Evolutionary conservation across 2,797 vertebrate genomes (phyloP).

Genomic region (Poecilia gillii): DNA sequence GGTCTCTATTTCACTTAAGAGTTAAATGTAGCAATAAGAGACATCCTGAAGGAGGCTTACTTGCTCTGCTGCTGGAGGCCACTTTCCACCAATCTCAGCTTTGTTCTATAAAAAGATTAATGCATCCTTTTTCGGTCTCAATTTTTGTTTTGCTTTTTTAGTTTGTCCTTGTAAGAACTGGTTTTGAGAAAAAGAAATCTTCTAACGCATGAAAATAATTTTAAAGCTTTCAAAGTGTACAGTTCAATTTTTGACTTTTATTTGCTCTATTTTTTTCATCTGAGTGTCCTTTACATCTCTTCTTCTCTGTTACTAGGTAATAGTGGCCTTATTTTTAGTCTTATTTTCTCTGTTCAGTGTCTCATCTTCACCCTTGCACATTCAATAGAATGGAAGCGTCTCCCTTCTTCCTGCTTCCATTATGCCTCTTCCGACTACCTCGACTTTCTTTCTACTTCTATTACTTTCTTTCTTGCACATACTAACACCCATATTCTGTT

Average conservation of each 20-base stretch:
- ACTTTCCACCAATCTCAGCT: background rate
- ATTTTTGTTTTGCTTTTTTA: background rate
- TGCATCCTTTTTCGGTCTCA: background rate
- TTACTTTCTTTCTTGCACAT: conserved; percentile 10
- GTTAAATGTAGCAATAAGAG: background rate
- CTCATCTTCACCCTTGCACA: background rate
- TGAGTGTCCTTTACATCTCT: background rate
- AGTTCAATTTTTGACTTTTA: background rate
- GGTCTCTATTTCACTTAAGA: background rate
- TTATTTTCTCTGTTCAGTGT: background rate
- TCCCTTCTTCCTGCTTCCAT: conserved; percentile 9
- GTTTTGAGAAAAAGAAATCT: background rate
- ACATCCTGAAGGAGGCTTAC: background rate
- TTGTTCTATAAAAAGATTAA: background rate
- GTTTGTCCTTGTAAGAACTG: background rate
- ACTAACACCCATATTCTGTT: conserved; percentile 24
- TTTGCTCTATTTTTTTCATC: background rate
- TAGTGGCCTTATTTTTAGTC: background rate
- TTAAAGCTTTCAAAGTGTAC: background rate
- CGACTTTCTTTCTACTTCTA: background rate
- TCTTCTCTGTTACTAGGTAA: background rate
- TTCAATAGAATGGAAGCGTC: no score
- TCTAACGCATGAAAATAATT: background rate
- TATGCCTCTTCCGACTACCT: background rate
- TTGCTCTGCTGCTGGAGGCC: background rate